These are phyloP conservation scores for Cyphomyrus plagiostoma DNA, from an alignment of 2,113 vertebrate species.

Conservation along the genomic window DNA sequence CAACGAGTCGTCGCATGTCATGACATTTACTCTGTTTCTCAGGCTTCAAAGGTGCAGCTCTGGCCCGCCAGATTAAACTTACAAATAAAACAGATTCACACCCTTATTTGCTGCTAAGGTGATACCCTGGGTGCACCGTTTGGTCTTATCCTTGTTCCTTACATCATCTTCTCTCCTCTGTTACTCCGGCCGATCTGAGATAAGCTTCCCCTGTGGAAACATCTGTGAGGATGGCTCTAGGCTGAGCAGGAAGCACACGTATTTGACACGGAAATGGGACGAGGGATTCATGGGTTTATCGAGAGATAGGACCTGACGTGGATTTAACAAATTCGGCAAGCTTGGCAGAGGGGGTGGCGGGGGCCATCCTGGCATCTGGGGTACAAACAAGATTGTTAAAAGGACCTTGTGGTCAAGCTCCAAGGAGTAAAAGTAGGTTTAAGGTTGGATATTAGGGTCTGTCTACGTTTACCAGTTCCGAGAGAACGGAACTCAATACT, in stretches of 20 bases:
- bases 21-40: neutral
- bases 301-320: neutral
- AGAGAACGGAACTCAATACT: neutral
- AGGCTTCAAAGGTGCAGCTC: neutral
- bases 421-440: neutral
- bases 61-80: neutral
- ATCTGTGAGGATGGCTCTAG: neutral
- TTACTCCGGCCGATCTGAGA: neutral
- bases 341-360: neutral
- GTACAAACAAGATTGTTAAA: neutral
- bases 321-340: neutral
- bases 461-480: neutral
- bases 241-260: neutral
- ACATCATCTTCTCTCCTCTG: neutral
- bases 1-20: neutral
- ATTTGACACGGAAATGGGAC: neutral
- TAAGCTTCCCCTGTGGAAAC: neutral
- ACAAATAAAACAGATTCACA: neutral
- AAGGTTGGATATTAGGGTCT: neutral
- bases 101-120: neutral
- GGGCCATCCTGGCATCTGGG: neutral
- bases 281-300: neutral
- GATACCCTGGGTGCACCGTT: neutral
- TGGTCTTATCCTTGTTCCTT: neutral
- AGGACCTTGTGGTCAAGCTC: neutral